These are phyloP conservation scores for Saccostrea echinata DNA, from an alignment of 1,140 invertebrate genomes.

Conservation along the genomic window DNA sequence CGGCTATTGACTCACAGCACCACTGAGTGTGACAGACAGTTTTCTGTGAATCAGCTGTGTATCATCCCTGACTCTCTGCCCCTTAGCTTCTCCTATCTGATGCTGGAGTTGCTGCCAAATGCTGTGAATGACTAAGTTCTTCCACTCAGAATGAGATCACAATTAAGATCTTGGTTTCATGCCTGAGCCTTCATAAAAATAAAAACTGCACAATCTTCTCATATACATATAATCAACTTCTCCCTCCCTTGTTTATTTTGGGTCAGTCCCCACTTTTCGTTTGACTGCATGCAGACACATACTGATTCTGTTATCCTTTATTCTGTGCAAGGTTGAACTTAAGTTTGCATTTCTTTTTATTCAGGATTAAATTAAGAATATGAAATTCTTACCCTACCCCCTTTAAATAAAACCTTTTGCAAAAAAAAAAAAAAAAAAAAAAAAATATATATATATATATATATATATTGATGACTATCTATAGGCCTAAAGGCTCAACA, in stretches of 20 bases:
- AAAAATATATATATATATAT: too few relatives aligned
- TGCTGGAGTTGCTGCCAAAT: background rate
- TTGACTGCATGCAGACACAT: too few relatives aligned
- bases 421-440: too few relatives aligned
- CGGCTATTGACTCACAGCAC: too few relatives aligned
- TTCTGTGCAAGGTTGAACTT: too few relatives aligned
- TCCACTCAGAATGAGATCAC: background rate
- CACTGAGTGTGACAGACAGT: background rate
- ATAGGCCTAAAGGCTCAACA: too few relatives aligned
- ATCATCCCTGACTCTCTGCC: background rate
- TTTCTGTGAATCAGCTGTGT: background rate
- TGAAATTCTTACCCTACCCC: too few relatives aligned
- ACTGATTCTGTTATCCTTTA: too few relatives aligned
- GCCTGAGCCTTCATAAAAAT: background rate
- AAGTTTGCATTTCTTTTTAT: too few relatives aligned
- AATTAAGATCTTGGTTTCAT: slow-evolving; percentile 1
- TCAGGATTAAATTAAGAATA: too few relatives aligned
- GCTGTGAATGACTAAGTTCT: slow-evolving; percentile 23
- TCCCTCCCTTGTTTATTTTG: background rate
- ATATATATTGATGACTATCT: too few relatives aligned
- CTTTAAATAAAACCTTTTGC: too few relatives aligned
- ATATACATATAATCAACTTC: background rate
- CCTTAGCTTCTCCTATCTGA: background rate
- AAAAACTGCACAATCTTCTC: background rate
- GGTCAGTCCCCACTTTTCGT: background rate